These are phyloP conservation scores for Eospalax fontanierii DNA, from an alignment of 2,797 vertebrate genomes.

Conservation along the genomic window DNA sequence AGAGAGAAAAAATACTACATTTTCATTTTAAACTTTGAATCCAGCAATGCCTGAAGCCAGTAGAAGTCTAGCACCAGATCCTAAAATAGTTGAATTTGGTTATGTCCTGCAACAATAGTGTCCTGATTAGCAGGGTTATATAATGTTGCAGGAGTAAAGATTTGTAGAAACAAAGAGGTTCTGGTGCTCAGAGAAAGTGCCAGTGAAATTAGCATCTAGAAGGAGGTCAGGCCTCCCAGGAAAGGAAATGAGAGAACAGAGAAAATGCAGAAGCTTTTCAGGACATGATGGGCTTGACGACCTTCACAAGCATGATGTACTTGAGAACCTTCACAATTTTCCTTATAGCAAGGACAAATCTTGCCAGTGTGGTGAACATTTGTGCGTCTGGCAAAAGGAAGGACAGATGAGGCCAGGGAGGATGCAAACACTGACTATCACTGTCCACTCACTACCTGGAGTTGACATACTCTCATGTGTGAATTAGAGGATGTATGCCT, in stretches of 20 bases:
- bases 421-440: neutral
- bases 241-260: neutral
- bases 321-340: neutral
- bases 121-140: neutral
- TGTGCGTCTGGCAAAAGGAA: rapidly evolving
- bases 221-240: neutral
- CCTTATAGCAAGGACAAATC: neutral
- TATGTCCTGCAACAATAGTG: neutral
- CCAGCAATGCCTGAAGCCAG: neutral
- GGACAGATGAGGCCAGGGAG: neutral
- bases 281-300: neutral
- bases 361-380: rapidly evolving
- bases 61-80: neutral
- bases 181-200: neutral
- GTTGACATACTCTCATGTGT: neutral
- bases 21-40: neutral
- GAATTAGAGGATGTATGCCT: neutral
- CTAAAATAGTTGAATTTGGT: neutral
- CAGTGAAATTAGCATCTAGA: neutral
- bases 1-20: neutral
- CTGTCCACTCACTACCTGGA: neutral
- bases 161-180: neutral
- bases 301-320: neutral
- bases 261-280: neutral
- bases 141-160: neutral